Percentiles rank a stretch among this genome's conserved stretches.
Evolutionary conservation across 30 jellyfish, hydroid and myxozoan genomes (phyloP).

Genomic region (Aurelia sp.): DNA sequence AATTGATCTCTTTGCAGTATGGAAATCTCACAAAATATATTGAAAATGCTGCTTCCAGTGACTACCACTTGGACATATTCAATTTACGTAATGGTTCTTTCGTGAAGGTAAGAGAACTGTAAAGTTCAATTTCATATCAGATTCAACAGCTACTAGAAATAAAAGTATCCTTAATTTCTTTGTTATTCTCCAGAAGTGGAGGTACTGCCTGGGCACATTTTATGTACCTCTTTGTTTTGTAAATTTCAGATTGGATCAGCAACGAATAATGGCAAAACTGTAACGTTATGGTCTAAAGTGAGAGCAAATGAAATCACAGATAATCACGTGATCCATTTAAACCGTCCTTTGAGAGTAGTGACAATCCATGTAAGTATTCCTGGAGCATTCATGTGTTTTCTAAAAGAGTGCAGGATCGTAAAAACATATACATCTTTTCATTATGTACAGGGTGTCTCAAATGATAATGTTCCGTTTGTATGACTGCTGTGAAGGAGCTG

Average conservation of each 20-base stretch:
- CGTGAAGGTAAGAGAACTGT: not conserved
- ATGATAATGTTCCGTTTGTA: too few species aligned
- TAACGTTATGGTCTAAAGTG: constrained; percentile 13
- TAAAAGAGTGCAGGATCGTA: too few species aligned
- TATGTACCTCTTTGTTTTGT: too few species aligned
- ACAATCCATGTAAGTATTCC: constrained; percentile 28
- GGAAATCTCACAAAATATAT: constrained; percentile 21
- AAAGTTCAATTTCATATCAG: not conserved
- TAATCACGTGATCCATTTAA: not conserved
- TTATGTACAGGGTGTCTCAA: too few species aligned
- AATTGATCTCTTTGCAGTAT: not conserved
- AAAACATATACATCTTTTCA: too few species aligned
- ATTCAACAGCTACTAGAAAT: too few species aligned
- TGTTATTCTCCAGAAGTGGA: too few species aligned
- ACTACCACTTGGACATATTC: constrained; percentile 1
- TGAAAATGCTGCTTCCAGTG: not conserved
- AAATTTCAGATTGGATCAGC: constrained; percentile 27
- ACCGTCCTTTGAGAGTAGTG: constrained; percentile 45
- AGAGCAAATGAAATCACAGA: not conserved
- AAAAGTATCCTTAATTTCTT: too few species aligned
- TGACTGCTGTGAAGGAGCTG: too few species aligned
- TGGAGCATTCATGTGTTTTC: too few species aligned
- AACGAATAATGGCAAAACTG: constrained; percentile 17
- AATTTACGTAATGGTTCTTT: constrained; percentile 16
- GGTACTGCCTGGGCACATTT: too few species aligned